Evolutionary conservation across 2,797 vertebrate genomes (phyloP).

Genomic region (Rhinella marina): DNA sequence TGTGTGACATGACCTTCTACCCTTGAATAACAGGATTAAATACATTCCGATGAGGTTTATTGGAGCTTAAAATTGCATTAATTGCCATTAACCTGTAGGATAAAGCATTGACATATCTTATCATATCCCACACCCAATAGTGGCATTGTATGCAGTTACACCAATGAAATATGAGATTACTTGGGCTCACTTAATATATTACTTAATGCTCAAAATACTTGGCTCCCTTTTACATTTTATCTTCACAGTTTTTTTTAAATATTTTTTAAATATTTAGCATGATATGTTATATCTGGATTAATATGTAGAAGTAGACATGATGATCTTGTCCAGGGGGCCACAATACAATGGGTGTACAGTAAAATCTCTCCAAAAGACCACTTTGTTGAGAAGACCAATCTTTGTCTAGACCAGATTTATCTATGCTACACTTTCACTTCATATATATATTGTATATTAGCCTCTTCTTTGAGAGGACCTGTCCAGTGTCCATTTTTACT

Average conservation of each 20-base stretch:
- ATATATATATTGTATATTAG: not conserved
- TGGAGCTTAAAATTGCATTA: constrained; percentile 44
- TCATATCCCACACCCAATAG: constrained; percentile 27
- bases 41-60: constrained; percentile 50
- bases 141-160: not conserved
- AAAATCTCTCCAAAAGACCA: no score
- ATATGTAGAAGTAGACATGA: not conserved
- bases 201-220: not conserved
- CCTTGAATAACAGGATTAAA: constrained; percentile 54
- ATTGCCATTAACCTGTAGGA: constrained; percentile 54
- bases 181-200: not conserved
- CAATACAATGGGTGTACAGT: not conserved
- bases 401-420: not conserved
- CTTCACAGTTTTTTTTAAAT: not conserved
- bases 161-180: constrained; percentile 27
- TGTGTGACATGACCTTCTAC: constrained; percentile 41
- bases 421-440: not conserved
- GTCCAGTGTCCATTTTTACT: not conserved
- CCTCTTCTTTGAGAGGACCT: not conserved
- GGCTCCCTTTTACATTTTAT: not conserved
- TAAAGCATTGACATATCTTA: constrained; percentile 44
- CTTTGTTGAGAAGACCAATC: not conserved
- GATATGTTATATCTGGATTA: not conserved
- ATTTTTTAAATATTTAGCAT: not conserved
- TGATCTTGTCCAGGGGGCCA: not conserved